These are phyloP conservation scores for Triops longicaudatus DNA, from an alignment of 1,140 invertebrate species.

Conservation along the genomic window DNA sequence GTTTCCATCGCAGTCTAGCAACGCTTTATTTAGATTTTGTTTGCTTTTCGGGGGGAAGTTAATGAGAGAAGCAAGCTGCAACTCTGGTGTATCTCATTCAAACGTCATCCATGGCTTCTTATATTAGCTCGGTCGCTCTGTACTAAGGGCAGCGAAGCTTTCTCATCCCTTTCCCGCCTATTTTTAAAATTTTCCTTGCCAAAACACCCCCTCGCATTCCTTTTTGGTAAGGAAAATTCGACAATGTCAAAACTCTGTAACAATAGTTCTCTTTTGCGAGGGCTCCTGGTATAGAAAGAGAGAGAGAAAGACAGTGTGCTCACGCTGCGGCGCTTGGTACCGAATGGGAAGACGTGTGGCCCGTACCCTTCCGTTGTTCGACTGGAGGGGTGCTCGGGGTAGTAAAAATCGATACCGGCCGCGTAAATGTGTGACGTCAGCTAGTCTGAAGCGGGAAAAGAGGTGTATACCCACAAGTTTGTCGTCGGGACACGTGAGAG, in stretches of 20 bases:
- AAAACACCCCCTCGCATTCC: too few relatives aligned
- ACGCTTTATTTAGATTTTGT: background rate
- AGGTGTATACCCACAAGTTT: background rate
- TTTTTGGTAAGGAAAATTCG: background rate
- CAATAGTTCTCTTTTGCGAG: background rate
- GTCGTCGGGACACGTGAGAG: background rate
- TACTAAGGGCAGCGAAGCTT: background rate
- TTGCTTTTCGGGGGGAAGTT: background rate
- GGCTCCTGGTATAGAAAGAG: background rate
- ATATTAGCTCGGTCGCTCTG: background rate
- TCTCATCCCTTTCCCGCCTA: background rate
- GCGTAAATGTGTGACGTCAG: background rate
- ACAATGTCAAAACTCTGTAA: background rate
- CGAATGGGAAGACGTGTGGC: background rate
- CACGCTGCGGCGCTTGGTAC: slow-evolving; percentile 1
- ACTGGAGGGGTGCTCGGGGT: background rate
- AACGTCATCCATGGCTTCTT: background rate
- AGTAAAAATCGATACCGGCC: background rate
- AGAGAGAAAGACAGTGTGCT: background rate
- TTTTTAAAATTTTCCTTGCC: slow-evolving; percentile 4
- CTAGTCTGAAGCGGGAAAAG: background rate
- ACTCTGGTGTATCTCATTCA: slow-evolving; percentile 14
- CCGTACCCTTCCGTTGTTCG: background rate
- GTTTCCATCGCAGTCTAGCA: background rate
- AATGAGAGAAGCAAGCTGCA: background rate